Conservation (phyloP, 1,140 invertebrate species). For the Bombus difficillimus region DNA sequence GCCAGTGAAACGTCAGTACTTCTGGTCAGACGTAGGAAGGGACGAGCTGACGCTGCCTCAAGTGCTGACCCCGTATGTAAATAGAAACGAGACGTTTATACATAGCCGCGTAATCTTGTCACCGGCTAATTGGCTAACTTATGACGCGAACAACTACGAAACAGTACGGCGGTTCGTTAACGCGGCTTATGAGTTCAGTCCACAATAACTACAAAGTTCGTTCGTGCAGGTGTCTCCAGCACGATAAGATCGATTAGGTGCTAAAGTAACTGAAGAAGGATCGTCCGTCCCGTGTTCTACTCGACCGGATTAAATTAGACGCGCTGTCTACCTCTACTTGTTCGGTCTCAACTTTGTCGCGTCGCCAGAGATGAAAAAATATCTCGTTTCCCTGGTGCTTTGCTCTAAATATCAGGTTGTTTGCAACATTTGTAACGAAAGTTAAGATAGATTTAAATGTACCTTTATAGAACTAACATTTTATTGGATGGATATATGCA, state of each 20-base stretch:
- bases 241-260: conserved; percentile 60
- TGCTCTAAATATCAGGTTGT: no score
- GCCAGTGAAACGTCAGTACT: neutral
- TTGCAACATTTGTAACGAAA: no score
- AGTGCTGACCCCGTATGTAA: conserved; percentile 51
- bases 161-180: conserved; percentile 60
- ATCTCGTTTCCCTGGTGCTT: no score
- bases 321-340: no score
- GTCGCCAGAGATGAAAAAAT: neutral
- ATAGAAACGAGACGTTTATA: conserved; percentile 63
- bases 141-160: conserved; percentile 49
- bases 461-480: no score
- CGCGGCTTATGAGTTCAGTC: conserved; percentile 57
- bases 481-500: no score
- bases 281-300: neutral
- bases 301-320: conserved; percentile 31
- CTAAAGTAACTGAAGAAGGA: conserved; percentile 44
- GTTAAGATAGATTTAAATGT: no score
- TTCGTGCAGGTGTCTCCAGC: conserved; percentile 28
- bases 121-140: conserved; percentile 65
- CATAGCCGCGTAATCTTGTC: conserved; percentile 63
- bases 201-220: conserved; percentile 55
- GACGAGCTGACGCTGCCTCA: no score
- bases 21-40: neutral
- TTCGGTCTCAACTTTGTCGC: neutral